These are phyloP conservation scores for Camptogramma bilineatum DNA, from an alignment of 2,888 invertebrate genomes.

Conservation along the genomic window DNA sequence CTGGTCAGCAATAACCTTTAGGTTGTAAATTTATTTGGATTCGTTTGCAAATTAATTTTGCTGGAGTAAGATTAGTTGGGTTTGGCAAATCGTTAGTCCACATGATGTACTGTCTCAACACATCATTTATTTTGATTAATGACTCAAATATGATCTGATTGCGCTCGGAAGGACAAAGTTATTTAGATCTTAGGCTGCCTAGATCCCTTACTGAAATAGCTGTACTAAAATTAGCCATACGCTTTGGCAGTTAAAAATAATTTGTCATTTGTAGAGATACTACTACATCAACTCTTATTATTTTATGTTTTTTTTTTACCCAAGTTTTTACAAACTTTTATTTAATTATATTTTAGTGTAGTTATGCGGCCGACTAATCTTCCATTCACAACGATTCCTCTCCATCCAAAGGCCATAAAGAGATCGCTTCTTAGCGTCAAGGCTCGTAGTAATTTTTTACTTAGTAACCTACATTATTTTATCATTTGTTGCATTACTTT, in stretches of 20 bases:
- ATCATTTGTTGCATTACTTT: too few relatives aligned
- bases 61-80: slow-evolving; percentile 26
- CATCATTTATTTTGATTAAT: slow-evolving; percentile 30
- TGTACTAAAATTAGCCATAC: slow-evolving; percentile 1
- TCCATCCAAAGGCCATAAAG: too few relatives aligned
- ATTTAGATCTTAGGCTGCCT: slow-evolving; percentile 9
- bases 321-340: too few relatives aligned
- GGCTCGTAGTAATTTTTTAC: too few relatives aligned
- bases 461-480: too few relatives aligned
- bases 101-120: slow-evolving; percentile 21
- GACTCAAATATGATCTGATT: slow-evolving; percentile 17
- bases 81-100: slow-evolving; percentile 28
- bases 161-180: slow-evolving; percentile 13
- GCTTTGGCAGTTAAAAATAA: neutral
- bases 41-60: slow-evolving; percentile 23
- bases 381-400: too few relatives aligned
- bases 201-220: slow-evolving; percentile 13
- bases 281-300: too few relatives aligned
- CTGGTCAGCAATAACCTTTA: too few relatives aligned
- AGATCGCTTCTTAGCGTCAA: too few relatives aligned
- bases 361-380: too few relatives aligned
- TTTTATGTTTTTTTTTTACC: too few relatives aligned
- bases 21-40: slow-evolving; percentile 22
- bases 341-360: too few relatives aligned
- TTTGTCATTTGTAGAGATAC: neutral